Evolutionary conservation across 2,113 vertebrate genomes (phyloP), one percentile per base, ranked within the genome.

Genomic region (Bettongia penicillata): DNA sequence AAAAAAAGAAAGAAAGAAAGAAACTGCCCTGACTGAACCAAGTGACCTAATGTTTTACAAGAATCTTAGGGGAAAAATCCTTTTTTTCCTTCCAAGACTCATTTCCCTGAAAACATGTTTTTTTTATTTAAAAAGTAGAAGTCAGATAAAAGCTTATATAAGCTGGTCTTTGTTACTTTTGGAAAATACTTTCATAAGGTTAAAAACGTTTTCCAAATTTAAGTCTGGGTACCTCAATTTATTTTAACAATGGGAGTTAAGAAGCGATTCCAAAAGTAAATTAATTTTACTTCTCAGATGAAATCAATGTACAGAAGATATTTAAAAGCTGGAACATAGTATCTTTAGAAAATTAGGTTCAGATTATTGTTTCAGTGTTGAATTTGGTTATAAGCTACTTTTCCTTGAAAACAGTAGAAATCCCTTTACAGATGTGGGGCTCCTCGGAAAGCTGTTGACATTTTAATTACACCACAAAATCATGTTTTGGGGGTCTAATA

Each of bases 91-190:
- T 98, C 97, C 97, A 98, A 98, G 95, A 97, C 96, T 97, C 91
- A 97, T 97, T 98, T 98, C 97, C 96, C 97, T 98, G 98, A 98
- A 98, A 98, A 98, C 97, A 98, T 98, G 96, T 97, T 98, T 98
- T 98, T 97, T 98, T 95, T 97, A 98, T 98, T 98, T 98, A 96
- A 98, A 98, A 97, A 98, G 93, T 94, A 97, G 97, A 98, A 98
- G 98, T 96, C 96, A 97, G 97, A 98, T 97, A 98, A 98, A 98
- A 97, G 95, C 94, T 98, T 98, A 92, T 98, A 97, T 98, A 98
- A 98, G 97, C 97, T 96, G 96, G 94, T 97, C 95, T 98, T 97
- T 97, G 97, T 98, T 98, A 97, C 98, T 98, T 98, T 97, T 97
- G 94, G 97, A 98, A 98, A 98, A 98, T 94, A 98, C 84, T 98